A percentile compares a stretch with the other conserved stretches of the same genome.
These are phyloP conservation scores for Steinernema khuongi DNA, from an alignment of 1,140 invertebrate genomes.

Conservation along the genomic window DNA sequence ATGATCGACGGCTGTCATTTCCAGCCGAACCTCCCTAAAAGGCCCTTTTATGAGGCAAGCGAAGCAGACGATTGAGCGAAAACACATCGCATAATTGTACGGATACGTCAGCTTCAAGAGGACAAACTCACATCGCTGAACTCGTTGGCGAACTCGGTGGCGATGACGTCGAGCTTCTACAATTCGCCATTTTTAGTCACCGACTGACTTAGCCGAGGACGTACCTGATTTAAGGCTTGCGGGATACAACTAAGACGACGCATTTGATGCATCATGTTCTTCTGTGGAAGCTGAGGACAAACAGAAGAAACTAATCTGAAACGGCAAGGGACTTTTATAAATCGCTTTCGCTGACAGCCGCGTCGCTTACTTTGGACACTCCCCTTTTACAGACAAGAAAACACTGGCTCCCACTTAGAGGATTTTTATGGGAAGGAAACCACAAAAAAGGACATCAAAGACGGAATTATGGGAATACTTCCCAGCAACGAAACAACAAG, in stretches of 20 bases:
- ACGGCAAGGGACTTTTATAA: slow-evolving; percentile 2
- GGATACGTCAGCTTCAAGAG: no score
- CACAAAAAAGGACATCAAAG: no score
- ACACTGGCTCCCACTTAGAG: neutral
- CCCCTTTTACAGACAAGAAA: slow-evolving; percentile 7
- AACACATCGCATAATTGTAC: no score
- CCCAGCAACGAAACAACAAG: no score
- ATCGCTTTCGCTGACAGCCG: neutral
- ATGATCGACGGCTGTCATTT: slow-evolving; percentile 3
- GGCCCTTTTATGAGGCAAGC: no score
- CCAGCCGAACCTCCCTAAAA: slow-evolving; percentile 2
- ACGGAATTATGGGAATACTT: no score
- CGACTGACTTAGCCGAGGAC: neutral
- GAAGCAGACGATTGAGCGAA: no score
- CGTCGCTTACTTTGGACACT: neutral
- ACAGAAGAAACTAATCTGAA: neutral
- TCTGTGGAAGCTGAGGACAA: neutral
- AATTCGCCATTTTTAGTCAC: neutral
- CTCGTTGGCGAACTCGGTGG: slow-evolving; percentile 9
- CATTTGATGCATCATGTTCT: slow-evolving; percentile 6
- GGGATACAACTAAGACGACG: neutral
- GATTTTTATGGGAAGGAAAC: neutral
- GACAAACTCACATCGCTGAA: slow-evolving; percentile 9
- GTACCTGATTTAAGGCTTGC: neutral
- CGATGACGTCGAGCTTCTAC: slow-evolving; percentile 2